Evolutionary conservation across 2,888 invertebrate genomes (phyloP).

Genomic region (Himalopsyche anomala): DNA sequence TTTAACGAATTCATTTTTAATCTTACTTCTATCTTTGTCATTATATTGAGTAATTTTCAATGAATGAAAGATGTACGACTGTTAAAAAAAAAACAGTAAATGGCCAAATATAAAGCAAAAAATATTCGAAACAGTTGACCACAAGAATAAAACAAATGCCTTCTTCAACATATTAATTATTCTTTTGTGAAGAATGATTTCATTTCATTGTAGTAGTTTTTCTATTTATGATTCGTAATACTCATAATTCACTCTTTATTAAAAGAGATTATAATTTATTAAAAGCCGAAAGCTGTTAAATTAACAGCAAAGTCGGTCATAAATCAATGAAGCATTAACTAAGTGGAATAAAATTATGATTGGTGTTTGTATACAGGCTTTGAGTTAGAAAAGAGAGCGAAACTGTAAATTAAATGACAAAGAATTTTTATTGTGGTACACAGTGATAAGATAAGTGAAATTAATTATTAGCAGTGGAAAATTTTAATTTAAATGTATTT

Average conservation of each 20-base stretch:
- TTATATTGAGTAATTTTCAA: too few relatives aligned
- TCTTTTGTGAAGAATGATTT: too few relatives aligned
- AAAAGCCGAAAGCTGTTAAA: constrained; percentile 25
- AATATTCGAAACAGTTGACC: constrained; percentile 68
- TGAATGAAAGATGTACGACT: neutral
- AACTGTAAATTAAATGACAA: neutral
- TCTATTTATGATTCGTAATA: constrained; percentile 2
- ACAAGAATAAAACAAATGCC: too few relatives aligned
- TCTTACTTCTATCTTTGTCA: too few relatives aligned
- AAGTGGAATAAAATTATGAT: constrained; percentile 17
- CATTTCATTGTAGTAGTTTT: too few relatives aligned
- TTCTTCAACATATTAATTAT: too few relatives aligned
- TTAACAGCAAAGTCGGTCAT: neutral
- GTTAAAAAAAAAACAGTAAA: neutral
- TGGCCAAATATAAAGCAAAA: too few relatives aligned
- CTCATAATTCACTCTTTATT: neutral
- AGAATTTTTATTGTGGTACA: neutral
- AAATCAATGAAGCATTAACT: constrained; percentile 8
- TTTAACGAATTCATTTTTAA: too few relatives aligned
- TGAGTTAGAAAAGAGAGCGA: neutral
- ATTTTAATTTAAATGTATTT: neutral
- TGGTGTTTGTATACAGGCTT: neutral
- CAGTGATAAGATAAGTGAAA: neutral
- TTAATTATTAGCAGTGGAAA: neutral
- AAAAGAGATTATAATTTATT: neutral